Percentiles rank a stretch among this genome's conserved stretches.
phyloP scores from a whole-genome alignment of 92 coral and sea anemone genomes.

The Ricordea florida region DNA sequence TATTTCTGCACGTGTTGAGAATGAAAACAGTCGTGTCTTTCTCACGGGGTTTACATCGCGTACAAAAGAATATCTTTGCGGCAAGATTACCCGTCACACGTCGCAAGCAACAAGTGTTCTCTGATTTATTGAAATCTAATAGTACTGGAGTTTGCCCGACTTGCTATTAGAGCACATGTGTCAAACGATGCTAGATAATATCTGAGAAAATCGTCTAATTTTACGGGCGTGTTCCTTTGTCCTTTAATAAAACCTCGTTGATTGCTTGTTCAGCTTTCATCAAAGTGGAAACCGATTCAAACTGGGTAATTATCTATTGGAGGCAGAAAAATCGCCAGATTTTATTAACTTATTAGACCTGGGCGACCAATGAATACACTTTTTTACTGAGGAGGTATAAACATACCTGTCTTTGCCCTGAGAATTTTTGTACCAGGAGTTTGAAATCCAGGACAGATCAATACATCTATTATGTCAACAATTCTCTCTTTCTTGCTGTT shows the following conservation, averaged over 20 bases:
- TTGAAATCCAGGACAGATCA: too few species aligned
- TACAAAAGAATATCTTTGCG: not conserved
- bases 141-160: not conserved
- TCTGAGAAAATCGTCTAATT: constrained; percentile 22
- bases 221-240: constrained; percentile 42
- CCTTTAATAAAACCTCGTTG: not conserved
- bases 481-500: too few species aligned
- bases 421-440: too few species aligned
- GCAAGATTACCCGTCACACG: not conserved
- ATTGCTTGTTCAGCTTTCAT: constrained; percentile 10
- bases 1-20: constrained; percentile 2
- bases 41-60: constrained; percentile 18
- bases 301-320: constrained; percentile 21
- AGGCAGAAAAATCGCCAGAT: not conserved
- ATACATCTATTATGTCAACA: too few species aligned
- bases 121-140: not conserved
- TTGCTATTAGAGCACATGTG: constrained; percentile 23
- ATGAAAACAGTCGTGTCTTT: constrained; percentile 15
- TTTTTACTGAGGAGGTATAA: not conserved
- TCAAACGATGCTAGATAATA: not conserved
- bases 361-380: not conserved
- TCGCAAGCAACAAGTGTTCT: not conserved
- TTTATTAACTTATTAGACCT: not conserved
- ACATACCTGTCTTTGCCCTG: too few species aligned
- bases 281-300: not conserved